Evolutionary conservation across 2,888 invertebrate species (phyloP), one percentile per base, ranked within the genome.

Genomic region (Scaptomyza reducta): DNA sequence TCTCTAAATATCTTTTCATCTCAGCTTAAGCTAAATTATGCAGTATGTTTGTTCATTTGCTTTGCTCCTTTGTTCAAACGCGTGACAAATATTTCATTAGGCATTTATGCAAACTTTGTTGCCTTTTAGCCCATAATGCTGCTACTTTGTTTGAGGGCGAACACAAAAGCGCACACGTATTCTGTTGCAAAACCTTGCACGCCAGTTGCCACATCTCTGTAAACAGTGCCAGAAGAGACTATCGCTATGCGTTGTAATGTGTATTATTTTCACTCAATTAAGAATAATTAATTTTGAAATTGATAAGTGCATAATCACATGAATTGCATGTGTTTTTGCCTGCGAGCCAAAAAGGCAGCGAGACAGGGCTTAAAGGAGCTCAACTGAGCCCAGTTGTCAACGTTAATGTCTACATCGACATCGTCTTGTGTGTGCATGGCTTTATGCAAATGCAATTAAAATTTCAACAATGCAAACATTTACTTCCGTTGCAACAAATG

Each of bases 371-470:
- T 27, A 46, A 40, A 42, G 59, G 49, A 58, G 46, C n/a, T 45
- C 33, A 38, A 22, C 11, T 41, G 3, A 42, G 47, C 29, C 16
- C 38, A 49, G 47, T 46, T 27, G 29, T 49, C 47, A 45, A 40
- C 46, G 67, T 42, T 16, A n/a, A 31, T 51, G 27, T 27, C 41
- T 67, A 29, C 31, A 16, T n/a, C 29, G 13, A 31, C 54, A 47
- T 33, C 16, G 42, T n/a, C n/a, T 40, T 44, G 40, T 68, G 55
- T 82, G 73, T 78, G 74, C 58, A 40, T 62, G 59, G 77, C 76
- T 86, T 85, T 89, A 89, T 88, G 89, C 81, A 89, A 88, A 89
- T 88, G 89, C 87, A 88, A 88, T 88, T 88, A 88, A 88, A 88
- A 88, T 89, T 89, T 88, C 79, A 89, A 89, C 87, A 88, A 88